Conservation (phyloP, 2,113 vertebrate species). For the Maccullochella peelii region DNA sequence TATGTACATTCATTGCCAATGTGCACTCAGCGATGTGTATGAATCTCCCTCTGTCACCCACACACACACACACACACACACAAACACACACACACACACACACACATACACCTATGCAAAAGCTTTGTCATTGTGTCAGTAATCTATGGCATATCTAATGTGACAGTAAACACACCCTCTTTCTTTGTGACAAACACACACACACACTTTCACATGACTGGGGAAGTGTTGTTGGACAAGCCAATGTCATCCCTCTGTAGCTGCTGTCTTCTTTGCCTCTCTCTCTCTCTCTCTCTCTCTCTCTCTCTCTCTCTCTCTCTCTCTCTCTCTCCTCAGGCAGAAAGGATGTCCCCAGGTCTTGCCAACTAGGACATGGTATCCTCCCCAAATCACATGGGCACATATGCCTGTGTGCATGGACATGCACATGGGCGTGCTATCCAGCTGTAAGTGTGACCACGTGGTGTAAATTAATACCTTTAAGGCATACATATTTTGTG, state of each 20-base stretch:
- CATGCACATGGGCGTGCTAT: neutral
- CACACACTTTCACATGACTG: constrained; percentile 43
- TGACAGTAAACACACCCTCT: constrained; percentile 17
- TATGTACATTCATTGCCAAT: constrained; percentile 51
- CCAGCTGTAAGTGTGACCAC: neutral
- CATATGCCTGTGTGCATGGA: neutral
- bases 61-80: constrained; percentile 10
- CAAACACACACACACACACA: neutral
- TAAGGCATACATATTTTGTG: neutral
- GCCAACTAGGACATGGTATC: neutral
- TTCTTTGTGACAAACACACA: constrained; percentile 6
- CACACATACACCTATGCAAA: constrained; percentile 23
- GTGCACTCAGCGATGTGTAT: constrained; percentile 41
- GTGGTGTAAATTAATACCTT: neutral
- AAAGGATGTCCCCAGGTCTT: constrained; percentile 26
- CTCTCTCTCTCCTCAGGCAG: neutral
- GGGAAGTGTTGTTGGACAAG: constrained; percentile 45
- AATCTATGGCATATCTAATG: constrained; percentile 42
- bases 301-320: neutral
- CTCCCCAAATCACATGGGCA: neutral
- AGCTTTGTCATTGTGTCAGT: constrained; percentile 35
- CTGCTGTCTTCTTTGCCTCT: no score
- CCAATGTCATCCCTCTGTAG: constrained; percentile 40
- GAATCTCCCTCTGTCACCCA: constrained; percentile 16
- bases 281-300: neutral